Evolutionary conservation across 2,888 invertebrate genomes (phyloP).

Genomic region (Dryocosmus kuriphilus): DNA sequence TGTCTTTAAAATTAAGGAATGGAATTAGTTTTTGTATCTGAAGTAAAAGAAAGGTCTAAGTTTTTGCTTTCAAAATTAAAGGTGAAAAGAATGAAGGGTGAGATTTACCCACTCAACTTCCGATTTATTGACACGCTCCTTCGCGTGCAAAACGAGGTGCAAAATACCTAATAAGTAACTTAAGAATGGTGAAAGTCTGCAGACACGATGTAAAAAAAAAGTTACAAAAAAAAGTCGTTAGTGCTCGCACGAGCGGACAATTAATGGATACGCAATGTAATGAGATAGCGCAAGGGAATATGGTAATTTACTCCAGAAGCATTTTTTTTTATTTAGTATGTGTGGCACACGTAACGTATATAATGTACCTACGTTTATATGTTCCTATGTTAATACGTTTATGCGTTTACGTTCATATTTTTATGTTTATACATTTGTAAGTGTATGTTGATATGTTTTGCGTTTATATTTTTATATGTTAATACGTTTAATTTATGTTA

Average conservation of each 20-base stretch:
- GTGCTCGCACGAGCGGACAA: constrained; percentile 5
- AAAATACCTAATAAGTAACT: constrained; percentile 44
- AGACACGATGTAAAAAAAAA: constrained; percentile 39
- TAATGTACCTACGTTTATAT: no score
- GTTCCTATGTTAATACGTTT: no score
- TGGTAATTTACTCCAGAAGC: constrained; percentile 10
- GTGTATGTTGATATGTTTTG: no score
- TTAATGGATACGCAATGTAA: constrained; percentile 12
- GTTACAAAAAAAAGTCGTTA: constrained; percentile 15
- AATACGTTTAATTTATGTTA: background rate
- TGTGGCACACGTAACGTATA: no score
- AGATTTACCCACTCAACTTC: constrained; percentile 64
- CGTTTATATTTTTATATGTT: no score
- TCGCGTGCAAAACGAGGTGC: constrained; percentile 58
- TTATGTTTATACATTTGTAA: no score
- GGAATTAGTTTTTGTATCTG: background rate
- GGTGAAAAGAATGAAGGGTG: constrained; percentile 35
- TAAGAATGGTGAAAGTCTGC: constrained; percentile 37
- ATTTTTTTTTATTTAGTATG: no score
- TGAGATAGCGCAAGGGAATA: constrained; percentile 1
- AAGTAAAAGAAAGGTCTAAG: no score
- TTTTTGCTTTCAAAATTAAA: no score
- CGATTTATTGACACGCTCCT: constrained; percentile 59
- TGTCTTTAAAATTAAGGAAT: no score
- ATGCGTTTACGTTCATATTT: no score